A percentile compares a stretch with the other conserved stretches of the same genome.
Conservation (phyloP, 1,140 invertebrate species). For the Nymphalis io region DNA sequence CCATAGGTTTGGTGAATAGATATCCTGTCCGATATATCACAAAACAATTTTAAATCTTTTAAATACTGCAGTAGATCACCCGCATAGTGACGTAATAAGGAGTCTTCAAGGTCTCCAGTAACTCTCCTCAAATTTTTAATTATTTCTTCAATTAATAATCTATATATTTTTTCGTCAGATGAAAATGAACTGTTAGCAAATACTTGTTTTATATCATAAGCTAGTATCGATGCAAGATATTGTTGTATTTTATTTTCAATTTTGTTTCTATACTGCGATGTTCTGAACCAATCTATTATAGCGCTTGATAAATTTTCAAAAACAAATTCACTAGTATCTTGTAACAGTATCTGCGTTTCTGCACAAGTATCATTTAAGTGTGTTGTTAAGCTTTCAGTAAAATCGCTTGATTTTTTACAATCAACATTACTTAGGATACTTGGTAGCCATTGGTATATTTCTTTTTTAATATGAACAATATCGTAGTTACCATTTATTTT, state of each 20-base stretch:
- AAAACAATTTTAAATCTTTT: conserved; percentile 10
- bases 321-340: conserved; percentile 20
- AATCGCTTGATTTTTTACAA: conserved; percentile 3
- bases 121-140: conserved; percentile 10
- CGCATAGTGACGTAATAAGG: conserved; percentile 10
- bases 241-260: neutral
- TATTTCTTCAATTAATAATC: conserved; percentile 14
- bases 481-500: conserved; percentile 12
- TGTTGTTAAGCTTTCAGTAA: conserved; percentile 15
- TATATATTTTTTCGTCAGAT: conserved; percentile 2
- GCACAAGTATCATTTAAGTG: neutral
- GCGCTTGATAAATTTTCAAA: conserved; percentile 20
- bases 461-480: conserved; percentile 9
- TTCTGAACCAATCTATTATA: conserved; percentile 19
- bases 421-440: conserved; percentile 21
- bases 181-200: neutral
- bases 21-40: conserved; percentile 14
- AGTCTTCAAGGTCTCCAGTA: neutral
- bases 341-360: conserved; percentile 7
- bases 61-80: conserved; percentile 9
- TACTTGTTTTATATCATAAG: conserved; percentile 13
- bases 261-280: neutral
- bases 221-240: conserved; percentile 14
- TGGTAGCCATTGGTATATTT: conserved; percentile 25
- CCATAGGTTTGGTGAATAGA: neutral